Base-by-base conservation (phyloP, 2,888 invertebrate genomes). In the Ametastegia equiseti region DNA sequence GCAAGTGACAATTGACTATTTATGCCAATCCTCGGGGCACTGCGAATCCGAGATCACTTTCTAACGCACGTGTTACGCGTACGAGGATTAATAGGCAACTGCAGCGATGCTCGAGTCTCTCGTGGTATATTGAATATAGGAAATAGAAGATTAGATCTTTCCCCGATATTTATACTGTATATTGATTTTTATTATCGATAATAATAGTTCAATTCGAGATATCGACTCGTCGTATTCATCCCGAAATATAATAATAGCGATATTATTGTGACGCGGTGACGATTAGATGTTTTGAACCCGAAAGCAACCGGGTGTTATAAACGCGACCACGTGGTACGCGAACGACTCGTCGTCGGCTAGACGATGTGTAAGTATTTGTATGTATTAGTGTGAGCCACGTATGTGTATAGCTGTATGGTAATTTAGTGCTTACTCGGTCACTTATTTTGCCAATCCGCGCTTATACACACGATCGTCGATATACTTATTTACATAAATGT, bases 311-410 rank as follows among this genome's bases (percentile, higher is more conserved):
- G 60, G 60, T 30, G n/a, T n/a, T n/a, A n/a, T n/a, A 30, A 60
- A 60, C 60, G 30, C 60, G 60, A 60, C 27, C 60, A 60, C 60
- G 60, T 60, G 60, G 60, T 60, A 60, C 60, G 60, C 60, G 60
- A 60, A 60, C 60, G 60, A 60, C 60, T 60, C 60, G 15, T 60
- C 60, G 60, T 60, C 30, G 60, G 30, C 60, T 60, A 60, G 60
- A 60, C 60, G 27, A 30, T 27, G 60, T 30, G 30, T 60, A 23
- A 60, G n/a, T n/a, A n/a, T n/a, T n/a, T 60, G 60, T 60, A 30
- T 27, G 30, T 30, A 30, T 47, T 15, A 30, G 60, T n/a, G 60
- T 30, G 6, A 30, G n/a, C n/a, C n/a, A n/a, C n/a, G n/a, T 60
- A 60, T 30, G 30, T 30, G 13, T 60, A 57, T 23, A 57, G 23